phyloP scores from a whole-genome alignment of 2,888 invertebrate species.

The Oxystoma pomonae region DNA sequence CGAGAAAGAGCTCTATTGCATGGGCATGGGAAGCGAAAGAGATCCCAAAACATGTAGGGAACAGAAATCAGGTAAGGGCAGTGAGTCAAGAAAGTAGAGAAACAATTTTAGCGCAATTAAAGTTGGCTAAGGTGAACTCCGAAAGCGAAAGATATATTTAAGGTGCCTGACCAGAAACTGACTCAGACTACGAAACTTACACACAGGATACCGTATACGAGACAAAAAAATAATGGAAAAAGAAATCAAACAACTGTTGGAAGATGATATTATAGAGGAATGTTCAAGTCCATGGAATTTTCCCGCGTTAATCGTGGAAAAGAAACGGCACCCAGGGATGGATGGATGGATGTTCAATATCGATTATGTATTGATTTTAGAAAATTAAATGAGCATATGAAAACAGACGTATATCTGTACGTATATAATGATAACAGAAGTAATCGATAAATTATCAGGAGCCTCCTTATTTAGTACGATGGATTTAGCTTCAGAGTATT shows the following conservation, averaged over 20 bases:
- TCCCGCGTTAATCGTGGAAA: constrained; percentile 37
- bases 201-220: background rate
- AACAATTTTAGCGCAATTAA: background rate
- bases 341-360: constrained; percentile 13
- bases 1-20: too few species aligned
- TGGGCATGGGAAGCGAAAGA: background rate
- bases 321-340: constrained; percentile 21
- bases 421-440: constrained; percentile 29
- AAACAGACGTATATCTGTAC: constrained; percentile 21
- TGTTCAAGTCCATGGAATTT: constrained; percentile 35
- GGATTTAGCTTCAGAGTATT: constrained; percentile 24
- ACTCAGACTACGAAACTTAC: constrained; percentile 3
- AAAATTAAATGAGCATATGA: constrained; percentile 21
- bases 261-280: constrained; percentile 2
- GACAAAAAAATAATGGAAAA: background rate
- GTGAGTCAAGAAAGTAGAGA: background rate
- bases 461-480: background rate
- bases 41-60: background rate
- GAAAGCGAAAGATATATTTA: constrained; percentile 6
- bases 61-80: background rate
- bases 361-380: constrained; percentile 25
- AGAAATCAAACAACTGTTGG: background rate
- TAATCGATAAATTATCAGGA: constrained; percentile 25
- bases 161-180: constrained; percentile 8
- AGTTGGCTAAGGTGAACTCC: background rate